Evolutionary conservation across 1,140 invertebrate genomes (phyloP), one percentile per base, ranked within the genome.

Genomic region (Orussus abietinus): DNA sequence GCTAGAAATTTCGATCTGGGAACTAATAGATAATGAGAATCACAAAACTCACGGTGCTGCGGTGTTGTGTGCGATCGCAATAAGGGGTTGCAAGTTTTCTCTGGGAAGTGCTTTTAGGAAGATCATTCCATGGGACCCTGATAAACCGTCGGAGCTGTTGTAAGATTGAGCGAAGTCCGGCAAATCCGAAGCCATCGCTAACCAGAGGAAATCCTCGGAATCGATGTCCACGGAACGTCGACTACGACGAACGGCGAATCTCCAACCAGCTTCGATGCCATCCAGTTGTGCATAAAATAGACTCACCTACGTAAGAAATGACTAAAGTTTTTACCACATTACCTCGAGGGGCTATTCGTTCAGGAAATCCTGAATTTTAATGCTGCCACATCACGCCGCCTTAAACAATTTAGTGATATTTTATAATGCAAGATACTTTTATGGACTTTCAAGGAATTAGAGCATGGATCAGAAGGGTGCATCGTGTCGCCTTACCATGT

Each of bases 401-500:
- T n/a, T n/a, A n/a, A n/a, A n/a, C n/a, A n/a, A n/a, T n/a, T n/a
- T n/a, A n/a, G n/a, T n/a, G n/a, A n/a, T n/a, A n/a, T n/a, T n/a
- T n/a, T n/a, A n/a, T n/a, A n/a, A n/a, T n/a, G n/a, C n/a, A n/a
- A n/a, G n/a, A n/a, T n/a, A n/a, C n/a, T n/a, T n/a, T n/a, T n/a
- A n/a, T n/a, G n/a, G n/a, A n/a, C n/a, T n/a, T n/a, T n/a, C n/a
- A n/a, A n/a, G n/a, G n/a, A n/a, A n/a, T n/a, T n/a, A n/a, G n/a
- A n/a, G n/a, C n/a, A n/a, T n/a, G n/a, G n/a, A n/a, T n/a, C n/a
- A n/a, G n/a, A n/a, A n/a, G n/a, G n/a, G n/a, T n/a, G n/a, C n/a
- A n/a, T n/a, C n/a, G n/a, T n/a, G n/a, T n/a, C n/a, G n/a, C n/a
- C 64, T 72, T 66, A 88, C 85, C 69, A 90, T 87, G 64, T 89